Conservation (phyloP, 2,888 invertebrate genomes). For the Stenodema calcarata region DNA sequence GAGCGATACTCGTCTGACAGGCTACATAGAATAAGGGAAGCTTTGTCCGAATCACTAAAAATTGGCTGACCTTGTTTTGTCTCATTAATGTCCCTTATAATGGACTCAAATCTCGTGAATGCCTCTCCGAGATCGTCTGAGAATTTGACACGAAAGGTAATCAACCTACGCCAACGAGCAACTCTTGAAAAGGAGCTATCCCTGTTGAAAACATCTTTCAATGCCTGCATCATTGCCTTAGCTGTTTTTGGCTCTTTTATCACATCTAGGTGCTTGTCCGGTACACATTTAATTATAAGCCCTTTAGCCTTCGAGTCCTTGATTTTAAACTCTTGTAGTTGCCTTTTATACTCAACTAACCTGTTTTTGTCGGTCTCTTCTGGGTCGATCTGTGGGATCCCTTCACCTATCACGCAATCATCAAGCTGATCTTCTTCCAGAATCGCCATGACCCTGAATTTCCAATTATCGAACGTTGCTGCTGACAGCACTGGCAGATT, state of each 20-base stretch:
- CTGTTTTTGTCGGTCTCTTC: too few species aligned
- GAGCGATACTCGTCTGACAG: slow-evolving; percentile 44
- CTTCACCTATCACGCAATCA: too few species aligned
- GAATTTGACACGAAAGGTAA: neutral
- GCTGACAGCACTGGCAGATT: too few species aligned
- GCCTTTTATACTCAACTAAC: too few species aligned
- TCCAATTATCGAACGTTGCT: too few species aligned
- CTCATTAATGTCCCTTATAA: slow-evolving; percentile 42
- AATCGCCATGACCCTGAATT: too few species aligned
- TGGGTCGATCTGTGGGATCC: too few species aligned
- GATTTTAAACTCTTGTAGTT: neutral
- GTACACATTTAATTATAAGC: too few species aligned
- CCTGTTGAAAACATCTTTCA: slow-evolving; percentile 22
- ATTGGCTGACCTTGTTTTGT: slow-evolving; percentile 42
- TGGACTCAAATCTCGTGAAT: slow-evolving; percentile 43
- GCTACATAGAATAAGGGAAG: slow-evolving; percentile 45
- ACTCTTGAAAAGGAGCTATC: slow-evolving; percentile 24
- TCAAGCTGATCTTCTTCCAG: too few species aligned
- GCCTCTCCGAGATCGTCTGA: slow-evolving; percentile 21
- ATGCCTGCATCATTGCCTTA: neutral
- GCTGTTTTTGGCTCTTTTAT: neutral
- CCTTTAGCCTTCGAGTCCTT: slow-evolving; percentile 1
- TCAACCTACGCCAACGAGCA: neutral
- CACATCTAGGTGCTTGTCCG: slow-evolving; percentile 4
- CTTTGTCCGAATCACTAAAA: too few species aligned